phyloP scores from a whole-genome alignment of 2,797 vertebrate species.

The Danionella dracula region DNA sequence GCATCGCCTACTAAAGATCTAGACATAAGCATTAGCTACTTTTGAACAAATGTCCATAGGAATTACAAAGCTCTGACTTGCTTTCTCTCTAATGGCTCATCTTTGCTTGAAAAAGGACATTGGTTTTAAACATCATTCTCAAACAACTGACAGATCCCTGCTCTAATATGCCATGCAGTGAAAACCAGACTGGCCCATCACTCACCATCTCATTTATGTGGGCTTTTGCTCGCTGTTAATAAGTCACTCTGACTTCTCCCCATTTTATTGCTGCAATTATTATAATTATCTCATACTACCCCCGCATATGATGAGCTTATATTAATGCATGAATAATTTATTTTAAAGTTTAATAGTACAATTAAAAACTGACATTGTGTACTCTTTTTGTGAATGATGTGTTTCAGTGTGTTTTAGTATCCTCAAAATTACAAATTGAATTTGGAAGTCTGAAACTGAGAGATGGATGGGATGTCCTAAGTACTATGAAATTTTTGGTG shows the following conservation, averaged over 20 bases:
- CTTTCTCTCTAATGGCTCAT: conserved; percentile 18
- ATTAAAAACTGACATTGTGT: conserved; percentile 61
- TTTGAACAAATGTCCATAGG: background rate
- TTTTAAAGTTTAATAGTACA: conserved; percentile 56
- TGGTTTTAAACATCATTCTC: conserved; percentile 51
- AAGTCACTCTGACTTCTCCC: conserved; percentile 69
- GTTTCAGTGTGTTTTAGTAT: conserved; percentile 34
- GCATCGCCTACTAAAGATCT: too few species aligned
- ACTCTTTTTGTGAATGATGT: conserved; percentile 65
- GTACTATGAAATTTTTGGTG: too few species aligned
- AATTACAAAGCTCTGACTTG: background rate
- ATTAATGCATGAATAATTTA: conserved; percentile 60
- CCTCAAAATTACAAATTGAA: conserved; percentile 19
- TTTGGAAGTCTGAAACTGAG: conserved; percentile 48
- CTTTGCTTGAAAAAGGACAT: conserved; percentile 22
- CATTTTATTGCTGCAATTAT: conserved; percentile 69
- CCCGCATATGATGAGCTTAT: conserved; percentile 57
- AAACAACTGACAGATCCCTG: conserved; percentile 44
- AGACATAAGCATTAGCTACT: too few species aligned
- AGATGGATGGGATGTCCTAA: conserved; percentile 68
- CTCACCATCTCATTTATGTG: conserved; percentile 68
- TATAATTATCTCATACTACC: conserved; percentile 67
- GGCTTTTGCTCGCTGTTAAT: conserved; percentile 66
- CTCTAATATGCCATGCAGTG: background rate
- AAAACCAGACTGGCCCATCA: conserved; percentile 55